Base-by-base conservation (phyloP, 2,113 vertebrate genomes). In the Sapayoa aenigma region DNA sequence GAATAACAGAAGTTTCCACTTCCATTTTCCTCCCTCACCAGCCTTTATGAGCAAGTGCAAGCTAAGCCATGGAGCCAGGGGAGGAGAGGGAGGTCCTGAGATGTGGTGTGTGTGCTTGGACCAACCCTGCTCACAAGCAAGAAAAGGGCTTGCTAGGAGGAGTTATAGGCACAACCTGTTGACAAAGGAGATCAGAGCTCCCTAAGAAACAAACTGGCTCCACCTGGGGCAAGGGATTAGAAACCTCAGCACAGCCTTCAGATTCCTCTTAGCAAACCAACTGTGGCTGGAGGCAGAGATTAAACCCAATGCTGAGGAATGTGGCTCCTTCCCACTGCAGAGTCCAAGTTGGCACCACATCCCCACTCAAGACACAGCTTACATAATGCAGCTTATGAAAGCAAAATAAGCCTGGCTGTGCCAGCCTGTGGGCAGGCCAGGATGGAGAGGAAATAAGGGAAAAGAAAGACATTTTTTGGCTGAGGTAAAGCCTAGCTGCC, bases 321-420 rank as follows among this genome's bases (percentile, higher is more conserved):
- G 93, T 8, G 3, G 58, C 89, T 96, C 96, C 80, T 96, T 95
- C 96, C 90, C 87, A 15, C 76, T 41, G 44, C 7, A 0, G 82
- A 89, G 85, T 85, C 95, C 96, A 89, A 96, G 63, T 87, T 97
- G 97, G 95, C 97, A 97, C 71, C 1, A 1, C 33, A 13, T 84
- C 71, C 69, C 67, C 83, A 68, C 95, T 97, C 92, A 96, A 96
- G 95, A 97, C 73, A 5, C 4, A 3, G 85, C 81, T 97, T 97
- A 97, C 90, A 94, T 97, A 97, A 97, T 56, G 68, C 66, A 58
- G 82, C 92, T 97, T 97, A 97, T 93, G 95, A 96, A 97, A 96
- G 94, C 82, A 96, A 79, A 96, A 92, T 30, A 91, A 91, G 69
- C 74, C 82, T 0, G 3, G 87, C 82, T 2, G 5, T 96, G 95